phyloP scores from a whole-genome alignment of 2,113 vertebrate genomes.

The Pycnonotus jocosus region DNA sequence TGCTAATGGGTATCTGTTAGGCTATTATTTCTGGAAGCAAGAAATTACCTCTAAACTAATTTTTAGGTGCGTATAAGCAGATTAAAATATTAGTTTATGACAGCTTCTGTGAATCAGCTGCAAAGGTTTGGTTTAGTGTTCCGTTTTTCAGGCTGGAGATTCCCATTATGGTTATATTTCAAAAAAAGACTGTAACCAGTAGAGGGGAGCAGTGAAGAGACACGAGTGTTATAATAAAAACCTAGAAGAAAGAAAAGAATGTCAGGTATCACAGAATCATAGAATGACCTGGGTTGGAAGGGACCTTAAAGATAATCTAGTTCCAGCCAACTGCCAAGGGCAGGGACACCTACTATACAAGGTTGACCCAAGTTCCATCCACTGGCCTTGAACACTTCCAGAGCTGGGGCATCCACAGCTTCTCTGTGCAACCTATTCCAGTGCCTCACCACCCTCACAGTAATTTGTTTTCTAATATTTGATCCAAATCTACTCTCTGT shows the following conservation, averaged over 20 bases:
- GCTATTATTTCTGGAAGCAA: neutral
- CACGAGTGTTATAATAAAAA: neutral
- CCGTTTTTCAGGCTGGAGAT: neutral
- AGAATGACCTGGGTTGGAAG: neutral
- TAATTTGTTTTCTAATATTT: neutral
- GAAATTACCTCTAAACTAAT: fast-evolving
- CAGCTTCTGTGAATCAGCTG: neutral
- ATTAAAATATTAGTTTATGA: neutral
- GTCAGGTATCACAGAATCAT: neutral
- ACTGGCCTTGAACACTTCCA: too few relatives aligned
- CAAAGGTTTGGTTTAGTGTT: neutral
- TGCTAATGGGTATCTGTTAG: neutral
- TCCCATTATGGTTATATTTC: neutral
- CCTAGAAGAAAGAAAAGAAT: neutral
- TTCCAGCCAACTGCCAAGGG: neutral
- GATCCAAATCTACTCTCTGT: neutral
- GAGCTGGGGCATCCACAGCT: neutral
- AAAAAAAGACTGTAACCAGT: neutral
- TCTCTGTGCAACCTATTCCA: neutral
- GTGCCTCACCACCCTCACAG: neutral
- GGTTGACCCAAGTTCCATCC: neutral
- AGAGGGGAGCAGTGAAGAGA: neutral
- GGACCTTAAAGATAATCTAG: neutral
- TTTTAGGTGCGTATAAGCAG: neutral
- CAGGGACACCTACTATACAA: too few relatives aligned